These are phyloP conservation scores for Telmatherina bonti DNA, from an alignment of 2,797 vertebrate genomes.

Conservation along the genomic window DNA sequence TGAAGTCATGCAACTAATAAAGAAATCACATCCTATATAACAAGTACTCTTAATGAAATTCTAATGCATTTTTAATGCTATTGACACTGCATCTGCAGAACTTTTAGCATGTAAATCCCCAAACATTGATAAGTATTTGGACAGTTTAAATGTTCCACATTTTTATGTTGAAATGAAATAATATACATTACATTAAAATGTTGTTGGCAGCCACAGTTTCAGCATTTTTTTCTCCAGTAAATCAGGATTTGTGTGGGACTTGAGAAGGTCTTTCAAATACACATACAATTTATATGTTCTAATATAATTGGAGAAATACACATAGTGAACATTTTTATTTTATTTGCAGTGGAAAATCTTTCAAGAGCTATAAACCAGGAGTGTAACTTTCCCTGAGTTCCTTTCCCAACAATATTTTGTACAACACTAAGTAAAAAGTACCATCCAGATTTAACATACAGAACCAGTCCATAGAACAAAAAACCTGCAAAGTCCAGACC, in stretches of 20 bases:
- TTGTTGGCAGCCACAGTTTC: not conserved
- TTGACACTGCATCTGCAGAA: constrained; percentile 12
- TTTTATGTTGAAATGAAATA: not conserved
- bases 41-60: constrained; percentile 7
- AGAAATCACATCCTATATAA: constrained; percentile 34
- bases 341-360: not conserved
- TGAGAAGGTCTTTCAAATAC: not conserved
- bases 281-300: not conserved
- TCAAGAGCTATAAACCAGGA: not conserved
- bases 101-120: constrained; percentile 20
- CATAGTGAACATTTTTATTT: not conserved
- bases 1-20: constrained; percentile 45
- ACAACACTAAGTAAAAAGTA: not conserved
- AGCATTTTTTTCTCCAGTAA: constrained; percentile 2
- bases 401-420: not conserved
- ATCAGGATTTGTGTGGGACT: not conserved
- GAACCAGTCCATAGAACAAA: no score
- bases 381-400: not conserved
- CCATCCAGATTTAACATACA: not conserved
- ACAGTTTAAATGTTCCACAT: not conserved
- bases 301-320: not conserved
- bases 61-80: not conserved
- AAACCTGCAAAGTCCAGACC: no score
- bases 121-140: not conserved
- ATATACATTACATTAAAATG: not conserved